Evolutionary conservation across 2,888 invertebrate genomes (phyloP).

Genomic region (Willowsia nigromaculata): DNA sequence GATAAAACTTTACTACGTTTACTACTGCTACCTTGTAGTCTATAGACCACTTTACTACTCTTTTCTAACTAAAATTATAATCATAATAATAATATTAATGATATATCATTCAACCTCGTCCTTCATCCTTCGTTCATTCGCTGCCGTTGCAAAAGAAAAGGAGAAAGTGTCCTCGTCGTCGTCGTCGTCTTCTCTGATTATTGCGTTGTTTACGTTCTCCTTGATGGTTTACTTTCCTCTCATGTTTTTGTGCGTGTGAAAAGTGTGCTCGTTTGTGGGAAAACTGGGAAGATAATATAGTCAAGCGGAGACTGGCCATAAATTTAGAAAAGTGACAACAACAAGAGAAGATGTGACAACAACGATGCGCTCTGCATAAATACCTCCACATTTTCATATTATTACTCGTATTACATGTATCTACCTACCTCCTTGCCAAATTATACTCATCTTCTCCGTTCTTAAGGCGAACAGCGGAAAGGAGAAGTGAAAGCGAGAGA

Average conservation of each 20-base stretch:
- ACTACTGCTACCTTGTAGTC: slow-evolving; percentile 23
- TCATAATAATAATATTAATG: slow-evolving; percentile 45
- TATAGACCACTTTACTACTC: slow-evolving; percentile 17
- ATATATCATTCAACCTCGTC: background rate
- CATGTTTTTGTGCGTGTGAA: background rate
- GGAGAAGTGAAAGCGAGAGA: no score
- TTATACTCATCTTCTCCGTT: no score
- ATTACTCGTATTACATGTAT: slow-evolving; percentile 4
- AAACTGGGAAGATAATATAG: background rate
- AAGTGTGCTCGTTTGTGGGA: background rate
- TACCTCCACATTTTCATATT: background rate
- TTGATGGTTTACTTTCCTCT: background rate
- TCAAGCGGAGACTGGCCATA: slow-evolving; percentile 7
- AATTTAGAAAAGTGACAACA: slow-evolving; percentile 21
- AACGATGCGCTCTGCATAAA: background rate
- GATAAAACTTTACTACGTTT: background rate
- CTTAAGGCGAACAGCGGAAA: background rate
- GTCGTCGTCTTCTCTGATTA: slow-evolving; percentile 1
- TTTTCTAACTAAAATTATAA: slow-evolving; percentile 20
- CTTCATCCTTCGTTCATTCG: background rate
- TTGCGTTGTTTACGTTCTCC: slow-evolving; percentile 18
- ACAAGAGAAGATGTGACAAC: slow-evolving; percentile 12
- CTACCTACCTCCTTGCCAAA: background rate
- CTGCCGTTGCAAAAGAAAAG: no score
- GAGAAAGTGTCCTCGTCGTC: no score